phyloP scores from a whole-genome alignment of 2,113 vertebrate genomes.

The Erythrocercus mccallii region DNA sequence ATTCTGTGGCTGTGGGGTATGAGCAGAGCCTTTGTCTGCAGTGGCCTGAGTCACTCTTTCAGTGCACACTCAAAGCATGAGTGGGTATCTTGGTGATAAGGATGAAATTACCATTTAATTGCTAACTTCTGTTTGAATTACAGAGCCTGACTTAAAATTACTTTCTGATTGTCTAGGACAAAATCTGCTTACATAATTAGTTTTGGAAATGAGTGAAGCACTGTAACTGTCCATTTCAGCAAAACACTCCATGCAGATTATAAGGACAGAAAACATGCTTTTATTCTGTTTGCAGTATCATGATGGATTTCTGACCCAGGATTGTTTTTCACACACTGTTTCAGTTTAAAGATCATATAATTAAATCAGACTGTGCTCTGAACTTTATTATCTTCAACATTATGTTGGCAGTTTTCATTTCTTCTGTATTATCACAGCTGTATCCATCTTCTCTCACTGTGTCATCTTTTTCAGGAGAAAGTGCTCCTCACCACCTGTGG shows the following conservation, averaged over 20 bases:
- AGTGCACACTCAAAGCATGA: background rate
- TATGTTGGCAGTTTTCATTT: background rate
- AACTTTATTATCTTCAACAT: background rate
- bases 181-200: background rate
- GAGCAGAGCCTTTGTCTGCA: background rate
- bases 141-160: background rate
- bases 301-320: background rate
- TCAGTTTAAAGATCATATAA: background rate
- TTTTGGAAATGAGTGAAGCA: background rate
- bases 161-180: constrained; percentile 1
- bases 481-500: background rate
- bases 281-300: background rate
- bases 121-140: background rate
- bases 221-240: background rate
- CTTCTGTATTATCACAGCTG: background rate
- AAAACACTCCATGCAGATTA: background rate
- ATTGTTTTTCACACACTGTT: background rate
- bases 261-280: background rate
- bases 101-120: background rate
- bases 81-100: background rate
- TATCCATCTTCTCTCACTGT: background rate
- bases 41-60: background rate
- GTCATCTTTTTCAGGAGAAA: background rate
- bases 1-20: background rate
- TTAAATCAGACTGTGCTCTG: background rate